Base-by-base conservation (phyloP, 2,888 invertebrate species). In the Sarcophaga carnaria region DNA sequence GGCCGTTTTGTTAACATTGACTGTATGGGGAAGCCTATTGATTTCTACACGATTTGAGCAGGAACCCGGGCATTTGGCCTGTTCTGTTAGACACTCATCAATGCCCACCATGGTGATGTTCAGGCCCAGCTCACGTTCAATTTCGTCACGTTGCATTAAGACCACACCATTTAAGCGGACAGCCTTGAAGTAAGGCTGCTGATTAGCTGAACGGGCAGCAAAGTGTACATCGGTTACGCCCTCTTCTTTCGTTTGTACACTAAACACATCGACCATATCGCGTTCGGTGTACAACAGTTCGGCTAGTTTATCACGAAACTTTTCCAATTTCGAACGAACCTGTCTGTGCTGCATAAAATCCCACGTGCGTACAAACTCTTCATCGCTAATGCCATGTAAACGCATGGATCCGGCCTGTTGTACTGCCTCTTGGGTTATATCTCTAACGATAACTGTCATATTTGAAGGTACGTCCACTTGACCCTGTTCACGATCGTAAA, bases 31-130 rank as follows among this genome's bases (percentile, higher is more conserved):
- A 88, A 97, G 94, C 91, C 96, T 96, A 93, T 91, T 91, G 90
- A 97, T 97, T 91, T 97, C 97, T 82, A 98, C 94, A 63, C 96
- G 96, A 93, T 98, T 99, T 59, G 97, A 97, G 93, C 99, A 99
- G 54, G 98, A 98, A 6, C 98, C 98, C 94, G 98, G 97, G 93
- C 98, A 98, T 95, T 97, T 97, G 91, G 97, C 96, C 92, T 97
- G 89, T 94, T 98, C 98, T 92, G 97, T 97, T 88, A 98, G 94
- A 92, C 98, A 98, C 94, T 98, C 98, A 91, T 98, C 99, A 89
- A 99, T 99, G 81, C 98, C 98, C 47, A 99, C 98, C 98, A 99
- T 98, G 20, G 97, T 97, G 81, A 99, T 98, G 91, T 98, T 98
- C 80, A 99, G 97, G 17, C 98, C 98, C 27, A 98, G 97, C 85